Evolutionary conservation across 2,888 invertebrate genomes (phyloP).

Genomic region (Euspilapteryx auroguttella): DNA sequence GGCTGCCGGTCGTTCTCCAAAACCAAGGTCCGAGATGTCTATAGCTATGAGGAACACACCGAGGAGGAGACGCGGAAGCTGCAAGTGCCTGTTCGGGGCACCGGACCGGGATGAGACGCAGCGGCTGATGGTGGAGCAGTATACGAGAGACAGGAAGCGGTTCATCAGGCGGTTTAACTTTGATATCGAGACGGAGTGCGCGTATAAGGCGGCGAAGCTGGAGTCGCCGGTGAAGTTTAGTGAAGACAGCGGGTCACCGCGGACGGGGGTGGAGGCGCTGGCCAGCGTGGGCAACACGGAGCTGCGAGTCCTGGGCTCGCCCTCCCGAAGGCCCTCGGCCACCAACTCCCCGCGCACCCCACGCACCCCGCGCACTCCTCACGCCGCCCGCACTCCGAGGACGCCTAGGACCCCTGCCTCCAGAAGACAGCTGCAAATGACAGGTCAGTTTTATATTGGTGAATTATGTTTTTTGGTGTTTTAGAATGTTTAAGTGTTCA

Average conservation of each 20-base stretch:
- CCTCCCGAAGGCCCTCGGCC: slow-evolving; percentile 29
- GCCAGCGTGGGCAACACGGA: slow-evolving; percentile 45
- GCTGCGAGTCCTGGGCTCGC: slow-evolving; percentile 36
- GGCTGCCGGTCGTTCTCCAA: slow-evolving; percentile 51
- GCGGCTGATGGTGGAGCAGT: slow-evolving; percentile 61
- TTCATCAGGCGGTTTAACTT: slow-evolving; percentile 65
- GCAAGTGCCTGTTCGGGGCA: slow-evolving; percentile 64
- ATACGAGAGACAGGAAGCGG: slow-evolving; percentile 56
- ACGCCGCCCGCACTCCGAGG: slow-evolving; percentile 43
- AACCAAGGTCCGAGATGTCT: slow-evolving; percentile 42
- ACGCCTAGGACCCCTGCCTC: slow-evolving; percentile 50
- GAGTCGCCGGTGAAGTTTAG: slow-evolving; percentile 48
- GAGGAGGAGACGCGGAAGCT: slow-evolving; percentile 42
- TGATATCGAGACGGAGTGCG: slow-evolving; percentile 51
- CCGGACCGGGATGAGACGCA: slow-evolving; percentile 62
- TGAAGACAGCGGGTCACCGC: slow-evolving; percentile 39
- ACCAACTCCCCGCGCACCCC: slow-evolving; percentile 35
- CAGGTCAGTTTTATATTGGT: no score
- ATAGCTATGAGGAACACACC: slow-evolving; percentile 33
- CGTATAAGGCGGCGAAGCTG: slow-evolving; percentile 32
- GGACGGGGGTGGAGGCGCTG: slow-evolving; percentile 36
- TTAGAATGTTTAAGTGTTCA: no score
- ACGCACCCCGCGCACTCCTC: slow-evolving; percentile 20
- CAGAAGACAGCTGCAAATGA: slow-evolving; percentile 55
- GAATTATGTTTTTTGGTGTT: no score